Conservation (phyloP, 2,113 vertebrate species). For the Indicator maculatus region DNA sequence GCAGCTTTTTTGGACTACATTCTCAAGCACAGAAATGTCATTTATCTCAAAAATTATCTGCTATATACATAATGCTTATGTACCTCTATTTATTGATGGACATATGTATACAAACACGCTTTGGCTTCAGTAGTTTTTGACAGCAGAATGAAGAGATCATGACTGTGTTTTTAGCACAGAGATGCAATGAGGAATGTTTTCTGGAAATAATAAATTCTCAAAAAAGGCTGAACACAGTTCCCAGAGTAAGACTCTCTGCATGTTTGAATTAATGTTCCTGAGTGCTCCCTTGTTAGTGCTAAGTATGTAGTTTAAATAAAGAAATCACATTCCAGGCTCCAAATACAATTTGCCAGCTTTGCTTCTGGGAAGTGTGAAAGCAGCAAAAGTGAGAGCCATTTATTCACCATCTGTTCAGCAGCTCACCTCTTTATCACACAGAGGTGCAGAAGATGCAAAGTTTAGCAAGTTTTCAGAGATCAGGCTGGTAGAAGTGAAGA, state of each 20-base stretch:
- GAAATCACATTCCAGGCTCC: slow-evolving; percentile 53
- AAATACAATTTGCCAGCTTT: slow-evolving; percentile 58
- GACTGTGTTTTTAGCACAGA: background rate
- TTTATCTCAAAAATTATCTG: background rate
- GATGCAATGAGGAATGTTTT: background rate
- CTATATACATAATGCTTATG: background rate
- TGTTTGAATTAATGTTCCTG: slow-evolving; percentile 49
- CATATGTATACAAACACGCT: background rate
- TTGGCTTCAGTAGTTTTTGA: background rate
- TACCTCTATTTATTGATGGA: background rate
- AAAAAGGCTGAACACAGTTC: slow-evolving; percentile 17
- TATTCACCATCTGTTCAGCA: slow-evolving; percentile 45
- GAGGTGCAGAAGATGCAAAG: slow-evolving; percentile 5
- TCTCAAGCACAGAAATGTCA: background rate
- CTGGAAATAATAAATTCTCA: slow-evolving; percentile 10
- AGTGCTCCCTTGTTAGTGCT: slow-evolving; percentile 40
- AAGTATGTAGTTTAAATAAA: slow-evolving; percentile 58
- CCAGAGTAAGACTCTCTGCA: background rate
- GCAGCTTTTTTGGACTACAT: background rate
- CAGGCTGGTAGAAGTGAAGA: background rate
- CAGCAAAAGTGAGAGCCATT: slow-evolving; percentile 58
- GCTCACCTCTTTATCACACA: slow-evolving; percentile 46
- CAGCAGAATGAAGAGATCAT: background rate
- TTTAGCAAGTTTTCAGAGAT: slow-evolving; percentile 26
- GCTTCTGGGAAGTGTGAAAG: slow-evolving; percentile 59